These are phyloP conservation scores for Tetramorium parvispinum DNA, from an alignment of 1,140 invertebrate genomes.

Conservation along the genomic window DNA sequence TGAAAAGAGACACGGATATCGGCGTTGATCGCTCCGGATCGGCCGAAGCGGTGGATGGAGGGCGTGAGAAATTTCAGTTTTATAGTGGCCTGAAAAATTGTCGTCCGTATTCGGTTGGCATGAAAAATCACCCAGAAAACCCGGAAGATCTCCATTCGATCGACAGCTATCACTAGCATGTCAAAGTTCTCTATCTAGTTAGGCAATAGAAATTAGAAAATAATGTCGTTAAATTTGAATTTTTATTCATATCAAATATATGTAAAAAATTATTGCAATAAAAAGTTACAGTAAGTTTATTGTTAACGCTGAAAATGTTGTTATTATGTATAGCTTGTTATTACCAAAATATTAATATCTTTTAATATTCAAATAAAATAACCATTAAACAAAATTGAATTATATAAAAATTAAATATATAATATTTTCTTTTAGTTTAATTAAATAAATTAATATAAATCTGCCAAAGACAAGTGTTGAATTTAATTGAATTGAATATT, in stretches of 20 bases:
- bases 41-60: constrained; percentile 54
- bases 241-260: neutral
- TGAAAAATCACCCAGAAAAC: constrained; percentile 80
- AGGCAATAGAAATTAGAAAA: constrained; percentile 13
- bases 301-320: neutral
- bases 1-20: constrained; percentile 59
- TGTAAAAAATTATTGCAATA: neutral
- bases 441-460: constrained; percentile 31
- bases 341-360: neutral
- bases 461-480: neutral
- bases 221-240: neutral
- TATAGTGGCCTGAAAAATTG: constrained; percentile 79
- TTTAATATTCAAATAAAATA: neutral
- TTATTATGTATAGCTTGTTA: neutral
- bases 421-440: neutral
- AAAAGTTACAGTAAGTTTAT: neutral
- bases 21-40: constrained; percentile 31
- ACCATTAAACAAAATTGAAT: neutral
- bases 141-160: constrained; percentile 61
- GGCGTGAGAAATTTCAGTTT: constrained; percentile 80
- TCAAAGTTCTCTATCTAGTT: neutral
- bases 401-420: neutral
- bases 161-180: constrained; percentile 43
- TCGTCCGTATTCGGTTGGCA: constrained; percentile 69
- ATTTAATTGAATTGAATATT: constrained; percentile 36